Conservation (phyloP, 1,140 invertebrate genomes). For the Ips nitidus region DNA sequence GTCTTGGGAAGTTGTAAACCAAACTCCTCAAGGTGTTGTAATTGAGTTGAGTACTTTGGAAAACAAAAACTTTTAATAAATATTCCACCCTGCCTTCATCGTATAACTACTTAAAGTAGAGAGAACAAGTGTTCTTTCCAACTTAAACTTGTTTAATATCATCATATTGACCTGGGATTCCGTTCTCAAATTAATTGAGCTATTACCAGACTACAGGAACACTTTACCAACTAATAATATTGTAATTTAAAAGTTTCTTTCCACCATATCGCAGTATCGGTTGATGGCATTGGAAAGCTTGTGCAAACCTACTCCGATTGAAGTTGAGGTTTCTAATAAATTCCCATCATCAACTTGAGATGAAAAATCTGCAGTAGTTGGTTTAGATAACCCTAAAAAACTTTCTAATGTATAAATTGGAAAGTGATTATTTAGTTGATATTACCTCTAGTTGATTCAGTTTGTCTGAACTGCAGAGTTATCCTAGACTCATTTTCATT, state of each 20-base stretch:
- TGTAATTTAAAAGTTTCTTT: background rate
- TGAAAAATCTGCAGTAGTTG: background rate
- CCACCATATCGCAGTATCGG: constrained; percentile 21
- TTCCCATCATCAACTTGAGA: constrained; percentile 10
- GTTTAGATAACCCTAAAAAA: too few species aligned
- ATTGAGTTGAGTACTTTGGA: background rate
- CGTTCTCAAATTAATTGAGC: background rate
- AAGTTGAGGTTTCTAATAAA: background rate
- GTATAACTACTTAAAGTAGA: background rate
- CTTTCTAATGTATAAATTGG: too few species aligned
- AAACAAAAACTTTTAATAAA: constrained; percentile 6
- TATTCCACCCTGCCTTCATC: background rate
- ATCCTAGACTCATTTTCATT: too few species aligned
- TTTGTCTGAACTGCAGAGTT: too few species aligned
- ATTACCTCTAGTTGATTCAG: too few species aligned
- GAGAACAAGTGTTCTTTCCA: background rate
- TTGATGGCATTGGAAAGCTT: constrained; percentile 15
- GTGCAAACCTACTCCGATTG: background rate
- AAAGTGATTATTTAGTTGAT: too few species aligned
- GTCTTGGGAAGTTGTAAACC: background rate
- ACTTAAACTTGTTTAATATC: constrained; percentile 1
- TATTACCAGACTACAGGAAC: background rate
- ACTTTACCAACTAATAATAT: too few species aligned
- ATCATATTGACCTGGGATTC: background rate
- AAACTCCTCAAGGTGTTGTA: background rate